A percentile compares a stretch with the other conserved stretches of the same genome.
phyloP scores from a whole-genome alignment of 2,113 vertebrate genomes.

The Phalacrocorax pelagicus region DNA sequence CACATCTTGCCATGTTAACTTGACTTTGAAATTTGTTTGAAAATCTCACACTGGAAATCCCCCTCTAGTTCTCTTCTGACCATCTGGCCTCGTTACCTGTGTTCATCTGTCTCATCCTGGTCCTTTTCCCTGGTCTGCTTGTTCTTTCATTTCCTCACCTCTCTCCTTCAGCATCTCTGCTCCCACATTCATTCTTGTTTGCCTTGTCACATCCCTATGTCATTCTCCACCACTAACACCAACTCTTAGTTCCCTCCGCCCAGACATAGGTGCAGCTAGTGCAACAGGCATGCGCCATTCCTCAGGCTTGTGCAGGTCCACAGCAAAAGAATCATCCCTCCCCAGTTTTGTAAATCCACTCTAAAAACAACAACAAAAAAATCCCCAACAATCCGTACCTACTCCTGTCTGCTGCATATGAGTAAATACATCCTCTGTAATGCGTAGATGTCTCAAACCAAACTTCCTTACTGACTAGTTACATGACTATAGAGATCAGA shows the following conservation, averaged over 20 bases:
- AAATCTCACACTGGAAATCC: background rate
- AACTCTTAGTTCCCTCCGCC: background rate
- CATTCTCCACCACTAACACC: background rate
- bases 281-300: background rate
- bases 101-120: background rate
- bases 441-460: background rate
- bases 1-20: background rate
- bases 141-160: background rate
- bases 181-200: background rate
- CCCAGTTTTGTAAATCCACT: background rate
- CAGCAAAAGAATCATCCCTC: background rate
- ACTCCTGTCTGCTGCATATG: background rate
- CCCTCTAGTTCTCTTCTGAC: background rate
- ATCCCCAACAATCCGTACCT: background rate
- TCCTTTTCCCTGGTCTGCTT: background rate
- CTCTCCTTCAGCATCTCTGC: background rate
- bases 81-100: background rate
- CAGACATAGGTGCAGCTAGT: background rate
- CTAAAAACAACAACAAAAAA: background rate
- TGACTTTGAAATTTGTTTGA: background rate
- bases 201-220: accelerated
- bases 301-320: background rate
- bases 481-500: background rate
- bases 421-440: background rate
- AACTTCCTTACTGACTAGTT: background rate